Evolutionary conservation across 2,113 vertebrate genomes (phyloP), one percentile per base, ranked within the genome.

Genomic region (Pollachius pollachius): DNA sequence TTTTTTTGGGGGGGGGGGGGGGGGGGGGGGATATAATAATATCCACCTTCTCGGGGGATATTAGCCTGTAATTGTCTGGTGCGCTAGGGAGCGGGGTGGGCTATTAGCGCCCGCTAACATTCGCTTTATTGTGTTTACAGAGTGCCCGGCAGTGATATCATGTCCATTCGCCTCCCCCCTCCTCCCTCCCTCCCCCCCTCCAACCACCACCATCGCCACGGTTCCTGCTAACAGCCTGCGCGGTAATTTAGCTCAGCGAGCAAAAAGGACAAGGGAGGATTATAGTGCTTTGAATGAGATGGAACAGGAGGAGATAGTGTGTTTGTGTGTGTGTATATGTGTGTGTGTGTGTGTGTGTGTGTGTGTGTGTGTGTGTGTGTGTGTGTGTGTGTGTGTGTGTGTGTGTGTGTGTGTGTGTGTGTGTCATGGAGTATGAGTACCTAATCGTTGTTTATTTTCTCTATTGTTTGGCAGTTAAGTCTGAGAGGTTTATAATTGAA

Each of bases 11-110:
- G 37, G 37, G 2, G 37, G 37, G 37, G 37, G 37, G 37, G 4
- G 37, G 37, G 37, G 37, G 37, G 4, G 6, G 37, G 37, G 37
- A 7, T 37, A 4, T 37, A 3, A 37, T 37, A n/a, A n/a, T n/a
- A n/a, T n/a, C n/a, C n/a, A n/a, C n/a, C n/a, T n/a, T 62, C 81
- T 81, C 77, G 4, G 2, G 62, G 72, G 84, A 84, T 69, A 81
- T 83, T 79, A 73, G 52, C 41, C 41, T 65, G 54, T 83, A 73
- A 83, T 82, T 79, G 73, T 75, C 70, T 73, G 65, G 60, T 41
- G 5, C 27, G 69, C 78, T 23, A 64, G 67, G 68, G 65, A 80
- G 65, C 18, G 69, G 74, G 71, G 57, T 52, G 17, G 77, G 73
- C 71, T 78, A 71, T 84, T 80, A 76, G 71, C 62, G 18, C 60